Conservation (phyloP, 2,113 vertebrate genomes). For the Neofelis nebulosa region DNA sequence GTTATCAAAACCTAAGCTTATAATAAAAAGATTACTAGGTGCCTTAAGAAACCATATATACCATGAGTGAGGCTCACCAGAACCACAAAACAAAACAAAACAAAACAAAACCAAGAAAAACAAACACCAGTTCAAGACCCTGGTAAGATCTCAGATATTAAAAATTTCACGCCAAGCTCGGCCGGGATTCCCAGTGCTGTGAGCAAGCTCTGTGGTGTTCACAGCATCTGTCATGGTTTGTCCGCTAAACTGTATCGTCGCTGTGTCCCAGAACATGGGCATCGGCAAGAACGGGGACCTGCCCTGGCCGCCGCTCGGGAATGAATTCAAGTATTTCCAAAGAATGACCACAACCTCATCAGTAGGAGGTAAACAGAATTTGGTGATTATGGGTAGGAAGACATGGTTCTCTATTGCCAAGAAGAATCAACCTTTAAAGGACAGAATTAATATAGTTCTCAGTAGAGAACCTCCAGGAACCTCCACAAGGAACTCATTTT, state of each 20-base stretch:
- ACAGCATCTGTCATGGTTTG: slow-evolving; percentile 62
- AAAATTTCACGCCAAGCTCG: background rate
- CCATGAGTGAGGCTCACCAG: background rate
- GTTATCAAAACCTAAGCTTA: background rate
- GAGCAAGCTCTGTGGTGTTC: fast-evolving
- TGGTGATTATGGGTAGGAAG: slow-evolving; percentile 96
- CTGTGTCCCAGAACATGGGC: slow-evolving; percentile 93
- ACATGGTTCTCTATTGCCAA: slow-evolving; percentile 98
- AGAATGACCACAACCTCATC: slow-evolving; percentile 90
- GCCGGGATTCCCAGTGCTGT: fast-evolving
- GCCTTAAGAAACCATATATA: background rate
- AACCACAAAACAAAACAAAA: background rate
- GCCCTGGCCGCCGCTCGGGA: slow-evolving; percentile 94
- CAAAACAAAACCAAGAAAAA: background rate
- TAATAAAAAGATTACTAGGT: background rate
- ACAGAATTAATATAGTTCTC: slow-evolving; percentile 95
- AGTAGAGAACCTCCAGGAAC: slow-evolving; percentile 88
- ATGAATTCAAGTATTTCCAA: slow-evolving; percentile 94
- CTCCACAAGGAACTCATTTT: slow-evolving; percentile 92
- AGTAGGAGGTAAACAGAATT: slow-evolving; percentile 92
- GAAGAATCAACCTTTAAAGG: slow-evolving; percentile 92
- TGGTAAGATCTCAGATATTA: background rate
- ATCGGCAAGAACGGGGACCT: slow-evolving; percentile 91
- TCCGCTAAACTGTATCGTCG: slow-evolving; percentile 90
- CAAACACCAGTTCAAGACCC: background rate